Percentiles rank a stretch among this genome's conserved stretches.
phyloP scores from a whole-genome alignment of 2,797 vertebrate genomes.

The Glossophaga mutica region DNA sequence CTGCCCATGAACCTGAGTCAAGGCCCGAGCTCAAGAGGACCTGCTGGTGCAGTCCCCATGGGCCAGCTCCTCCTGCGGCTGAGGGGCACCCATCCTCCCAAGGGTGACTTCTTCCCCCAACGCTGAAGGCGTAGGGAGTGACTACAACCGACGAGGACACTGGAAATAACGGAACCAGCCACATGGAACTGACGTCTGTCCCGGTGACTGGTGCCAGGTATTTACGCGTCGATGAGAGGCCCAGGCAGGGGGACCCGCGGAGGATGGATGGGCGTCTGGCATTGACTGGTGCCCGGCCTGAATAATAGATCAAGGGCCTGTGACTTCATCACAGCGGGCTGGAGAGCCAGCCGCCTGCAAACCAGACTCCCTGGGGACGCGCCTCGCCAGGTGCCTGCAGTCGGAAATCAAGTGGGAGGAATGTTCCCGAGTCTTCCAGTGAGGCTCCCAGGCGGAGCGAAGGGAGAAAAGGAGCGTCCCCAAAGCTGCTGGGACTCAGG shows the following conservation, averaged over 20 bases:
- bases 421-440: neutral
- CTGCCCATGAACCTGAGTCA: too few species aligned
- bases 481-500: too few species aligned
- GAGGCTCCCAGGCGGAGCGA: neutral
- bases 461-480: neutral
- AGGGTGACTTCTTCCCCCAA: accelerated
- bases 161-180: neutral
- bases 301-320: conserved; percentile 63
- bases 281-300: conserved; percentile 20
- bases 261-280: conserved; percentile 18
- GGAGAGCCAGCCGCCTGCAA: neutral
- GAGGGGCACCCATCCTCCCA: neutral
- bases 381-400: conserved; percentile 28
- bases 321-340: conserved; percentile 35
- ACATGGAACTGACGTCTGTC: neutral
- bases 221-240: neutral
- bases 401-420: neutral
- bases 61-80: neutral
- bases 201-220: neutral
- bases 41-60: accelerated
- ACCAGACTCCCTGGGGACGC: conserved; percentile 33
- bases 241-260: neutral
- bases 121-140: neutral
- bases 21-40: neutral
- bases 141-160: neutral